These are phyloP conservation scores for Amia ocellicauda DNA, from an alignment of 2,113 vertebrate species.

Conservation along the genomic window DNA sequence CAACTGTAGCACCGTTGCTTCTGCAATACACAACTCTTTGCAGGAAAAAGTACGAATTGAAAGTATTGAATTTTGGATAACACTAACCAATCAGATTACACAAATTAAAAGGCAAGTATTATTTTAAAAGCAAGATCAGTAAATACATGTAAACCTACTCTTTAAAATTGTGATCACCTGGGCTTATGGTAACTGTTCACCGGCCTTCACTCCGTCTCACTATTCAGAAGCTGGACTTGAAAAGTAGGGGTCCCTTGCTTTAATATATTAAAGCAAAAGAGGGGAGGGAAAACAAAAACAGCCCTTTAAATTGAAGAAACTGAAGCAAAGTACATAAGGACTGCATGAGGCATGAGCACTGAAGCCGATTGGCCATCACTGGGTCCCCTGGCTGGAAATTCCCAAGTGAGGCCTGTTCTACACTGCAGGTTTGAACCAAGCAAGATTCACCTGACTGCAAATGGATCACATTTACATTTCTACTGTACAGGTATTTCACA, in stretches of 20 bases:
- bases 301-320: not conserved
- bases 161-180: not conserved
- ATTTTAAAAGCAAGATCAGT: too few species aligned
- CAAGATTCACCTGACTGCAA: conserved; percentile 21
- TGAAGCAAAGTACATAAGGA: not conserved
- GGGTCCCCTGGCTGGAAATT: not conserved
- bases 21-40: conserved; percentile 1
- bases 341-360: not conserved
- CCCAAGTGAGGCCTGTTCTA: not conserved
- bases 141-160: too few species aligned
- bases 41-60: conserved; percentile 1
- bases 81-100: not conserved
- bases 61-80: not conserved
- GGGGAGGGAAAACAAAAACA: not conserved
- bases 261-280: too few species aligned
- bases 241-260: conserved; percentile 1
- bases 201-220: not conserved
- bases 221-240: not conserved
- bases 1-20: conserved; percentile 3
- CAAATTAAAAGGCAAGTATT: too few species aligned
- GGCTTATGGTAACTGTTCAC: not conserved
- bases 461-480: conserved; percentile 52
- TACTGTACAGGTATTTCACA: conserved; percentile 61
- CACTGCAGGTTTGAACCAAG: conserved; percentile 20
- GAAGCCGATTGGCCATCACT: not conserved